phyloP scores from a whole-genome alignment of 2,113 vertebrate genomes.

The Cynocephalus volans region DNA sequence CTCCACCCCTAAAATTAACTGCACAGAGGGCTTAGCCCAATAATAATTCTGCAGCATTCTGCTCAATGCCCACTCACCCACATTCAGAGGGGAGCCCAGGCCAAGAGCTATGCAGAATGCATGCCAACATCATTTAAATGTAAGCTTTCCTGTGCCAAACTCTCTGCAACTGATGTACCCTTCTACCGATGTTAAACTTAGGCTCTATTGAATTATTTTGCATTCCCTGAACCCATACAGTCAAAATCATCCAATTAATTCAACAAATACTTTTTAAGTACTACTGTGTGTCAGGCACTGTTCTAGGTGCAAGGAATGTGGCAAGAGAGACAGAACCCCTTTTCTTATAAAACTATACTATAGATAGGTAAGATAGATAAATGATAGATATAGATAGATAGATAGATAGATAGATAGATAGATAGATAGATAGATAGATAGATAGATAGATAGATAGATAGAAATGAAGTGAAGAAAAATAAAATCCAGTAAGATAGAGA shows the following conservation, averaged over 20 bases:
- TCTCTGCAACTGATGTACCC: neutral
- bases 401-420: neutral
- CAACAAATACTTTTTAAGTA: constrained; percentile 21
- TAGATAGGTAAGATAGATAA: neutral
- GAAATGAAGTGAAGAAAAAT: neutral
- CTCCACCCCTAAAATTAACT: constrained; percentile 66
- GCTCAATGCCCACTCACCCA: neutral
- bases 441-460: neutral
- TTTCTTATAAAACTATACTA: neutral
- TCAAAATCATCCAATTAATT: constrained; percentile 44
- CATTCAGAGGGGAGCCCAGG: neutral
- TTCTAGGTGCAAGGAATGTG: neutral
- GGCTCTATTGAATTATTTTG: constrained; percentile 35
- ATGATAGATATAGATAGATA: neutral
- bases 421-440: neutral
- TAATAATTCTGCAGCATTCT: neutral
- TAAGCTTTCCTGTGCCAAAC: constrained; percentile 6
- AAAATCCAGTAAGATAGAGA: neutral
- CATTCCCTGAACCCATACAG: neutral
- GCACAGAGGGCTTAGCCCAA: constrained; percentile 7
- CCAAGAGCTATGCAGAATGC: neutral
- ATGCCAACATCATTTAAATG: neutral
- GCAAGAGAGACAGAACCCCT: neutral
- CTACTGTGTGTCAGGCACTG: neutral
- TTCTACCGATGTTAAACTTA: neutral